Conservation (phyloP, 2,797 vertebrate genomes). For the Sitta carolinensis region DNA sequence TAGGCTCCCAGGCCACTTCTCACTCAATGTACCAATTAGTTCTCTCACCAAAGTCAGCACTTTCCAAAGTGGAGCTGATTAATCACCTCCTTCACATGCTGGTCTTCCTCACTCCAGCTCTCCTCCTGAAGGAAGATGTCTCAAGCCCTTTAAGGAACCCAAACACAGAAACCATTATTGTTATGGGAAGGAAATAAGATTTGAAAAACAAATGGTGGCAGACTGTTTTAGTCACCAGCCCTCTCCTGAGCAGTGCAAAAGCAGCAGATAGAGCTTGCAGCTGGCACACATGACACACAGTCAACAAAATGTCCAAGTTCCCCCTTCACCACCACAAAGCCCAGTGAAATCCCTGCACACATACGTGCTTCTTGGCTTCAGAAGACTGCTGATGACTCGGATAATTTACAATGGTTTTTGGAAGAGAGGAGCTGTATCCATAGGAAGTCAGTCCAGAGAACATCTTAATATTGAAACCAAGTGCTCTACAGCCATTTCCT, state of each 20-base stretch:
- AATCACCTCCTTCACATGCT: background rate
- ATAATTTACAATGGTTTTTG: background rate
- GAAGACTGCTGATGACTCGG: background rate
- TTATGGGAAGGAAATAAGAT: background rate
- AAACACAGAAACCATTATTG: background rate
- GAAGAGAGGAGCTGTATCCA: background rate
- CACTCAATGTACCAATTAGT: background rate
- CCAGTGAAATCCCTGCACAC: background rate
- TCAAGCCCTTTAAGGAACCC: background rate
- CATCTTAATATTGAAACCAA: background rate
- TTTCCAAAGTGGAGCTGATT: background rate
- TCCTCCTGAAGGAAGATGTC: background rate
- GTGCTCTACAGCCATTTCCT: background rate
- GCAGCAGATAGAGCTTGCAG: background rate
- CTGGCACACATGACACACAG: background rate
- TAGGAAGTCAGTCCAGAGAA: background rate
- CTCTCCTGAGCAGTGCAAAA: background rate
- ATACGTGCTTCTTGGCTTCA: background rate
- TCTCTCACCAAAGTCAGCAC: background rate
- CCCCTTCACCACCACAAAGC: background rate
- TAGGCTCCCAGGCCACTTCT: background rate
- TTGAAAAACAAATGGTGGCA: background rate
- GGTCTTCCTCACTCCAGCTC: background rate
- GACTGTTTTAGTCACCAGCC: background rate
- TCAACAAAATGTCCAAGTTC: fast-evolving